Percentiles rank a stretch among this genome's conserved stretches.
Evolutionary conservation across 2,888 invertebrate species (phyloP).

Genomic region (Amiota minor): DNA sequence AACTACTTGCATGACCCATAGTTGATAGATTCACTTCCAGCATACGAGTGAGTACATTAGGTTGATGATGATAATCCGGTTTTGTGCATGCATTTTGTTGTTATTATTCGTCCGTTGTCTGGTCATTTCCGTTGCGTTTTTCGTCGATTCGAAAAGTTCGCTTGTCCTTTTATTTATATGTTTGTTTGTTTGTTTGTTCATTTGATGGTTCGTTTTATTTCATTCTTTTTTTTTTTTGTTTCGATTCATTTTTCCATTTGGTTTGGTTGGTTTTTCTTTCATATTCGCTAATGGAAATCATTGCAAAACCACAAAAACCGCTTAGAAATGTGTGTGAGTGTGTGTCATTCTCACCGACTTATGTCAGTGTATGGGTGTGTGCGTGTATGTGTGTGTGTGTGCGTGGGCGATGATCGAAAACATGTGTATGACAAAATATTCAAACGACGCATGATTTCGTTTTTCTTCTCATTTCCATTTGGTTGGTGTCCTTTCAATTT

Average conservation of each 20-base stretch:
- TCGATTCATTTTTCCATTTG: background rate
- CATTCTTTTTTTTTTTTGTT: background rate
- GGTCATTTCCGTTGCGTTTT: constrained; percentile 19
- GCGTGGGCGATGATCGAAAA: no score
- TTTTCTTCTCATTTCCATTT: no score
- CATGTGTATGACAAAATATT: no score
- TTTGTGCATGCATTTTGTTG: background rate
- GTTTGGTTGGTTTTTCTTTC: background rate
- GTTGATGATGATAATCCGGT: background rate
- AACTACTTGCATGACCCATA: no score
- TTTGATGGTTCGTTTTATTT: background rate
- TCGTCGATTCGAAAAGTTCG: background rate
- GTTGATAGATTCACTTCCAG: no score
- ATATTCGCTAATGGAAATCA: constrained; percentile 23
- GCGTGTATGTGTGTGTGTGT: no score
- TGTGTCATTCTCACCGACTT: no score
- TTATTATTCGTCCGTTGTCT: background rate
- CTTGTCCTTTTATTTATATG: background rate
- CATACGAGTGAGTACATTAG: no score
- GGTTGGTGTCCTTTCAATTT: no score
- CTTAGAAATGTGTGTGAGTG: constrained; percentile 3
- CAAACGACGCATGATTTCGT: no score
- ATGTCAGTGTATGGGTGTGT: no score
- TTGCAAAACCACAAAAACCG: constrained; percentile 20
- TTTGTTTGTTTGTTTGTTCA: background rate